Evolutionary conservation across 92 coral and sea anemone species (phyloP).

Genomic region (Palythoa grandiflora): DNA sequence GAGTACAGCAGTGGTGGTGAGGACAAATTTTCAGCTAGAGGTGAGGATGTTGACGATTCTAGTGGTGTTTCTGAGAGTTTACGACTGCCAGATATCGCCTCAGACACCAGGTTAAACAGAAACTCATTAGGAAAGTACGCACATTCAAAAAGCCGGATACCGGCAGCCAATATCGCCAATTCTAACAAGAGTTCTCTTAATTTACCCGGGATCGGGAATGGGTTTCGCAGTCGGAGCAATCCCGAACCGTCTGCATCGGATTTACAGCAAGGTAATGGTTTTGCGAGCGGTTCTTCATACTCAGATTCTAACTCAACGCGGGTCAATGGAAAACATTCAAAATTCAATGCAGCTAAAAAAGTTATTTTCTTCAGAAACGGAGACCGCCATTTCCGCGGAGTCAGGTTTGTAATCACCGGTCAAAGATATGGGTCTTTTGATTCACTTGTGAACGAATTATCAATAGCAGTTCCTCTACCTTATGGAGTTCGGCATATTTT

Average conservation of each 20-base stretch:
- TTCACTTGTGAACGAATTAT: slow-evolving; percentile 76
- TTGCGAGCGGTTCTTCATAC: slow-evolving; percentile 18
- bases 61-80: not conserved
- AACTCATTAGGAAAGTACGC: not conserved
- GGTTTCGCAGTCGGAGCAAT: slow-evolving; percentile 22
- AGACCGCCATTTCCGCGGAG: slow-evolving; percentile 83
- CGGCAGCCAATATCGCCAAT: not conserved
- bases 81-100: slow-evolving; percentile 24
- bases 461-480: slow-evolving; percentile 81
- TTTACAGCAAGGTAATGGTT: slow-evolving; percentile 11
- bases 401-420: slow-evolving; percentile 70
- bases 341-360: slow-evolving; percentile 65
- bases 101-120: slow-evolving; percentile 14
- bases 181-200: not conserved
- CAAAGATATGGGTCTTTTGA: slow-evolving; percentile 83
- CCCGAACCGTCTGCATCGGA: not conserved
- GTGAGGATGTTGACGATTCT: slow-evolving; percentile 9
- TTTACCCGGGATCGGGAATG: slow-evolving; percentile 6
- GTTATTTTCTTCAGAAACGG: slow-evolving; percentile 86
- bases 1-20: slow-evolving; percentile 5
- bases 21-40: not conserved
- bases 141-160: slow-evolving; percentile 10
- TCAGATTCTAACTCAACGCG: slow-evolving; percentile 19
- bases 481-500: slow-evolving; percentile 87
- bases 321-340: slow-evolving; percentile 15